Conservation (phyloP, 2,888 invertebrate genomes). For the Sinopyrophorus schimmeli region DNA sequence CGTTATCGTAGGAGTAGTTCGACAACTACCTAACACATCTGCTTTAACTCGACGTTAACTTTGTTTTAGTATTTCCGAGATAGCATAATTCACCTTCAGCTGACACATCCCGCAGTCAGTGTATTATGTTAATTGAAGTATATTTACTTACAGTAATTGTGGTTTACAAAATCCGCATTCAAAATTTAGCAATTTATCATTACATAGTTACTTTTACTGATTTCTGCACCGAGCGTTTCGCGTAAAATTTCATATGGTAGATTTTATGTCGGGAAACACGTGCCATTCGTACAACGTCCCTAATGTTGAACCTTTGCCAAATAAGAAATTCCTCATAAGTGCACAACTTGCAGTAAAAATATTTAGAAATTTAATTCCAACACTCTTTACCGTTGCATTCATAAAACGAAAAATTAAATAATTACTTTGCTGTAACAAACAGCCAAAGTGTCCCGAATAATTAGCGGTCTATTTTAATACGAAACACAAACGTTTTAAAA, state of each 20-base stretch:
- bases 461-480: no score
- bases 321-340: constrained; percentile 12
- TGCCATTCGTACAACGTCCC: constrained; percentile 12
- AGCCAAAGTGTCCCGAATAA: no score
- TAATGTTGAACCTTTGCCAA: constrained; percentile 13
- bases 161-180: background rate
- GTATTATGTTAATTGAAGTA: constrained; percentile 36
- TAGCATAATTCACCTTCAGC: constrained; percentile 33
- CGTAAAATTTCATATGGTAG: no score
- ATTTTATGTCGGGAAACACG: constrained; percentile 3
- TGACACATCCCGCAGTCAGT: constrained; percentile 31
- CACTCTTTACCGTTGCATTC: no score
- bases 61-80: constrained; percentile 11
- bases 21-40: constrained; percentile 2
- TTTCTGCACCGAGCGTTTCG: background rate
- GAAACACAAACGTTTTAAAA: no score
- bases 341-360: constrained; percentile 5
- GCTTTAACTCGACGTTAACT: constrained; percentile 6
- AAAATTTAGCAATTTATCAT: background rate
- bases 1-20: constrained; percentile 7
- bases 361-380: constrained; percentile 8
- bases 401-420: no score
- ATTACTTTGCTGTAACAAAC: no score
- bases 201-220: background rate
- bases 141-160: constrained; percentile 22